phyloP scores from a whole-genome alignment of 2,888 invertebrate genomes.

The Deroplatys truncata region DNA sequence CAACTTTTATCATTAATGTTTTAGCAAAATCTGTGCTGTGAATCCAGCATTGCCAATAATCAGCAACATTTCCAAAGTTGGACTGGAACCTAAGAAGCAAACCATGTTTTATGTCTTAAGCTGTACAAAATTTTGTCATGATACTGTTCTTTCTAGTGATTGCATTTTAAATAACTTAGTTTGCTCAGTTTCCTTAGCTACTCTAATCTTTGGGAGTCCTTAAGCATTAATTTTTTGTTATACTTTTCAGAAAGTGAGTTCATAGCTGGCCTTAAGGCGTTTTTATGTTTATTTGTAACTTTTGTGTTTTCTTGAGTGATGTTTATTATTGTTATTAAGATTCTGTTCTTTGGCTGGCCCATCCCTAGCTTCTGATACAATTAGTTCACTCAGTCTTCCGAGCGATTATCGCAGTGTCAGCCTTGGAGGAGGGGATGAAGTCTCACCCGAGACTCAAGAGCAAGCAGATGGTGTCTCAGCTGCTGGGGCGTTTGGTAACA shows the following conservation, averaged over 20 bases:
- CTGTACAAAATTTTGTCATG: too few species aligned
- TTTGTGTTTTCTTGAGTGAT: slow-evolving; percentile 23
- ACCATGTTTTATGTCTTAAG: too few species aligned
- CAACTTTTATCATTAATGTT: too few species aligned
- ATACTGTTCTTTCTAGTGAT: not conserved
- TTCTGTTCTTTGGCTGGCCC: slow-evolving; percentile 5
- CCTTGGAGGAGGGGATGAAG: slow-evolving; percentile 31
- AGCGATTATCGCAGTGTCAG: slow-evolving; percentile 31
- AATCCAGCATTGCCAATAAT: too few species aligned
- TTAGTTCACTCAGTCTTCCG: slow-evolving; percentile 36
- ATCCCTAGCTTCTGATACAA: slow-evolving; percentile 36
- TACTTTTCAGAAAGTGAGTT: not conserved
- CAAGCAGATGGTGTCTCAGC: slow-evolving; percentile 21
- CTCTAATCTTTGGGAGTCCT: not conserved
- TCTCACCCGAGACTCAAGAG: slow-evolving; percentile 31
- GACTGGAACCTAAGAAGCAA: too few species aligned
- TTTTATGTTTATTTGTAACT: not conserved
- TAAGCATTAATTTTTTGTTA: not conserved
- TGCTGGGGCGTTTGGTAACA: slow-evolving; percentile 16
- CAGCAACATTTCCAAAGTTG: too few species aligned
- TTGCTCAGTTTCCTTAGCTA: not conserved
- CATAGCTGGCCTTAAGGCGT: not conserved
- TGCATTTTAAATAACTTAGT: not conserved
- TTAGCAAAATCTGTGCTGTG: too few species aligned
- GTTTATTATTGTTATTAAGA: not conserved